Percentiles rank a stretch among this genome's conserved stretches.
Evolutionary conservation across 2,797 vertebrate genomes (phyloP).

Genomic region (Rhynchotus rufescens): DNA sequence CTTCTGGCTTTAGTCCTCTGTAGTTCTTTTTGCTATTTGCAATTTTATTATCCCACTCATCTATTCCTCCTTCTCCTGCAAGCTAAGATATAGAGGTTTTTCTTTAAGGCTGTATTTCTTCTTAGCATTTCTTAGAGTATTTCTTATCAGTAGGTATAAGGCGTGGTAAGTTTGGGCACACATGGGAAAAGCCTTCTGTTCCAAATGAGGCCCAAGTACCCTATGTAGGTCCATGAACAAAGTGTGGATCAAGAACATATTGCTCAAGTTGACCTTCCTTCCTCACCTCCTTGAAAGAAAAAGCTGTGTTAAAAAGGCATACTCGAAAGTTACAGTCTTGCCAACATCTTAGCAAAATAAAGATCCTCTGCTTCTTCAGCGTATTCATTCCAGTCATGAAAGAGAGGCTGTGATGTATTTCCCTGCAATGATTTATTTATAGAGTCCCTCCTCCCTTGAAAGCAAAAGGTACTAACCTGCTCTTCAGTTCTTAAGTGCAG

Average conservation of each 20-base stretch:
- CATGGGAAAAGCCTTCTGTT: not conserved
- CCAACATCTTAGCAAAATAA: constrained; percentile 6
- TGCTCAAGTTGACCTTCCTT: not conserved
- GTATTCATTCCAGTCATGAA: not conserved
- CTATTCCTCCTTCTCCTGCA: not conserved
- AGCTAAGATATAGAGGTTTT: not conserved
- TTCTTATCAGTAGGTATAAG: not conserved
- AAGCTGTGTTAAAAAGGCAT: not conserved
- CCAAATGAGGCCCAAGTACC: not conserved
- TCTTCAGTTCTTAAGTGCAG: constrained; percentile 39
- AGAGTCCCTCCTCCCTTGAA: constrained; percentile 17
- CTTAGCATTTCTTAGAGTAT: not conserved
- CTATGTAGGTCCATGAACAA: fast-evolving
- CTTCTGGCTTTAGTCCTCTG: not conserved
- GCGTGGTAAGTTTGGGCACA: not conserved
- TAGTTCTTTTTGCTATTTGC: not conserved
- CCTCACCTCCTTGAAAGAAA: not conserved
- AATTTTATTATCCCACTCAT: not conserved
- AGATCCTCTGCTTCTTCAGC: not conserved
- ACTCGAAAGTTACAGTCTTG: not conserved
- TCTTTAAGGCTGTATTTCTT: not conserved
- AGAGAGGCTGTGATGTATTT: not conserved
- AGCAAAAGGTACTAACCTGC: constrained; percentile 1
- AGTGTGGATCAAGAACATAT: not conserved
- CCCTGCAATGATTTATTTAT: constrained; percentile 18